phyloP scores from a whole-genome alignment of 2,113 vertebrate genomes.

The Sakesphorus luctuosus region DNA sequence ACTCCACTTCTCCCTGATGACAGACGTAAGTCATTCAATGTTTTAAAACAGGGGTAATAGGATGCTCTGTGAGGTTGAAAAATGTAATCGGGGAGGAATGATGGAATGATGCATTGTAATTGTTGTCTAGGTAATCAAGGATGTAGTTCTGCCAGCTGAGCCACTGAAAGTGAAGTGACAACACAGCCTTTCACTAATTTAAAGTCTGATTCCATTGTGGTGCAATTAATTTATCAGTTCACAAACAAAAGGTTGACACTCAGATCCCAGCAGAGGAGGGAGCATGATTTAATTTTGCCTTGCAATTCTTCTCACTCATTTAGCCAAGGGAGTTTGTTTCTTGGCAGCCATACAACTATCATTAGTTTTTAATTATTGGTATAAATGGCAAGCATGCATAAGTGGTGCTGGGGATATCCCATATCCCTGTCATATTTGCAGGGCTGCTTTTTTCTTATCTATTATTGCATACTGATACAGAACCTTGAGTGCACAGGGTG shows the following conservation, averaged over 20 bases:
- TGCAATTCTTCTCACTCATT: not conserved
- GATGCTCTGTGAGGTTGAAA: not conserved
- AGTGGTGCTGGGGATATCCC: not conserved
- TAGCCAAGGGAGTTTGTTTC: slow-evolving; percentile 16
- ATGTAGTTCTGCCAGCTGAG: not conserved
- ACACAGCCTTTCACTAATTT: slow-evolving; percentile 8
- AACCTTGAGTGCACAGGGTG: not conserved
- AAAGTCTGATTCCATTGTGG: not conserved
- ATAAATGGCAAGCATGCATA: slow-evolving; percentile 1
- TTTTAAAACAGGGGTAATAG: not conserved
- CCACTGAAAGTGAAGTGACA: not conserved
- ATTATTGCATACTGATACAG: not conserved
- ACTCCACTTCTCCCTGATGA: not conserved
- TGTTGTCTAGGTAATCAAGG: not conserved
- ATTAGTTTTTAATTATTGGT: slow-evolving; percentile 37
- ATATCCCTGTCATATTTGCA: not conserved
- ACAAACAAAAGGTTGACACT: slow-evolving; percentile 13
- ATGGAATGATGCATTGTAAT: not conserved
- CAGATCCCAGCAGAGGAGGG: not conserved
- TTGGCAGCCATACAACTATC: not conserved
- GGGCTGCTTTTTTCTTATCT: not conserved
- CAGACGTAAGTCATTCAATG: not conserved
- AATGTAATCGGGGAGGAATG: not conserved
- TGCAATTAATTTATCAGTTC: slow-evolving; percentile 47
- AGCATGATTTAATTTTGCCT: slow-evolving; percentile 16